These are phyloP conservation scores for Euproctis similis DNA, from an alignment of 2,888 invertebrate species.

Conservation along the genomic window DNA sequence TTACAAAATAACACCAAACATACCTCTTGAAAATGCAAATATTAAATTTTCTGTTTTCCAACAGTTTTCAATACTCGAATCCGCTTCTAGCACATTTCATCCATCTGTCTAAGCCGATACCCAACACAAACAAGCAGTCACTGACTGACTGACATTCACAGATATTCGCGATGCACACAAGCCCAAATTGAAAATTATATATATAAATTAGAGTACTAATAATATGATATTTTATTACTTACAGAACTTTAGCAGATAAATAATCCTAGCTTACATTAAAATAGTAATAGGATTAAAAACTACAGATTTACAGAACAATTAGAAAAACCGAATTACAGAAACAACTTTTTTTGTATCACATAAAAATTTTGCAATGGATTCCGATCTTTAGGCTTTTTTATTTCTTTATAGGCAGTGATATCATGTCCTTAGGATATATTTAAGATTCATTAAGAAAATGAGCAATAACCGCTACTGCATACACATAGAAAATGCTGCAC, in stretches of 20 bases:
- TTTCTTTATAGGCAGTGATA: too few relatives aligned
- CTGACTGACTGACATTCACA: slow-evolving; percentile 49
- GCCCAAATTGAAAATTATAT: too few relatives aligned
- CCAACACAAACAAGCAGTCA: slow-evolving; percentile 63
- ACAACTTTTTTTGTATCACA: too few relatives aligned
- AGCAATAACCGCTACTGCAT: too few relatives aligned
- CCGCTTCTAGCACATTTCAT: slow-evolving; percentile 58
- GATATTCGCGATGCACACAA: slow-evolving; percentile 49
- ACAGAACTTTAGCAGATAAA: too few relatives aligned
- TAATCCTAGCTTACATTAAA: slow-evolving; percentile 20
- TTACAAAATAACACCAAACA: slow-evolving; percentile 9
- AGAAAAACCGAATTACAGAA: too few relatives aligned
- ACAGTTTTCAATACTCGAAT: slow-evolving; percentile 34
- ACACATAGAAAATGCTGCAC: too few relatives aligned
- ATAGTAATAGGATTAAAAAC: slow-evolving; percentile 19
- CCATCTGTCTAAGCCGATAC: slow-evolving; percentile 56
- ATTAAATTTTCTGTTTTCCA: slow-evolving; percentile 25
- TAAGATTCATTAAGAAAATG: too few relatives aligned
- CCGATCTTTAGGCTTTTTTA: too few relatives aligned
- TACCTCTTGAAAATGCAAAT: slow-evolving; percentile 37
- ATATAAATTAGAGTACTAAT: slow-evolving; percentile 1
- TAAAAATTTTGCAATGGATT: too few relatives aligned
- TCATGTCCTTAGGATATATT: too few relatives aligned
- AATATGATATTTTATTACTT: slow-evolving; percentile 15
- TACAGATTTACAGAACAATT: slow-evolving; percentile 14